phyloP scores from a whole-genome alignment of 2,113 vertebrate species.

The Calyptommatus sinebrachiatus region DNA sequence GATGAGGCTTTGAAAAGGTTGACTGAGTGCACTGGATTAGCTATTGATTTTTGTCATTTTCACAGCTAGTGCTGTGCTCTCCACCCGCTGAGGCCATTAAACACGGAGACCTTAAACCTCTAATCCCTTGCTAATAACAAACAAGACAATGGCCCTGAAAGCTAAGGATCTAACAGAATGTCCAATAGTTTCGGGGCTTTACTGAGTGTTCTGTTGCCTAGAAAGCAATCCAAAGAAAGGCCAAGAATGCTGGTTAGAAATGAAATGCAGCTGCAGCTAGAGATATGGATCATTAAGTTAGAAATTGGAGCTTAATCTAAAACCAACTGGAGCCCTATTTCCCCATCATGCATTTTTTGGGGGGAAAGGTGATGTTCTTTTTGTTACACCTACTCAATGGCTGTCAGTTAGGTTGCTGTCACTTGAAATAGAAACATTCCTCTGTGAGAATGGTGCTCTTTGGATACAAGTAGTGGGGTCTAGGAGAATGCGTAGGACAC shows the following conservation, averaged over 20 bases:
- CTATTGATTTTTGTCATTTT: constrained; percentile 77
- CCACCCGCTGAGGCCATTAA: constrained; percentile 66
- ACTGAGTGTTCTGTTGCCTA: background rate
- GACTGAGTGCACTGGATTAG: constrained; percentile 77
- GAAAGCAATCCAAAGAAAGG: background rate
- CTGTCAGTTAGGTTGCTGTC: background rate
- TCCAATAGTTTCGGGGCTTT: background rate
- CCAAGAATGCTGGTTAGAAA: rapidly evolving
- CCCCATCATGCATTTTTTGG: constrained; percentile 17
- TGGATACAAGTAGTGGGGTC: background rate
- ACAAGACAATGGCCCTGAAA: constrained; percentile 52
- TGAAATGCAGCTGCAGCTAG: background rate
- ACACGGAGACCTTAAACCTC: constrained; percentile 58
- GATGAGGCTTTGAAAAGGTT: constrained; percentile 76
- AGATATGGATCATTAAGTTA: background rate
- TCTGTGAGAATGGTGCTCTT: background rate
- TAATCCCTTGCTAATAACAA: constrained; percentile 63
- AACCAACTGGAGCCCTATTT: constrained; percentile 27
- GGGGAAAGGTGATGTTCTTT: rapidly evolving
- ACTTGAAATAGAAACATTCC: background rate
- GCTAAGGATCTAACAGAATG: constrained; percentile 40
- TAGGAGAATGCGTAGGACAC: background rate
- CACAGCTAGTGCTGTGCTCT: constrained; percentile 64
- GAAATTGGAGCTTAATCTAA: constrained; percentile 17
- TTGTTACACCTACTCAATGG: background rate